Base-by-base conservation (phyloP, 2,888 invertebrate species). In the Scaeva pyrastri region DNA sequence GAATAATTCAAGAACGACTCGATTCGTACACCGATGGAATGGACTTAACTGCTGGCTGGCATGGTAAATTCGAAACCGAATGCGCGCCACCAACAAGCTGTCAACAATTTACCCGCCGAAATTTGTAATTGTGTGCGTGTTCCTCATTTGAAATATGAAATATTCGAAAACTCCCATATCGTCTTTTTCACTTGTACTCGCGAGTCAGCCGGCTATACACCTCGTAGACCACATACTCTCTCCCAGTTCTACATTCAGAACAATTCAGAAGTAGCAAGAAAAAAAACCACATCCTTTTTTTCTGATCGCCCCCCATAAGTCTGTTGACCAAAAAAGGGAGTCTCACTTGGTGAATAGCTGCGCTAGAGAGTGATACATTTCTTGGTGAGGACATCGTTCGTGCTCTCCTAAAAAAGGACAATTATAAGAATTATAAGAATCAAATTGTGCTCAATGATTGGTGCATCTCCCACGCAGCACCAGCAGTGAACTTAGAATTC, bases 21-120 rank as follows among this genome's bases (percentile, higher is more conserved):
- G n/a, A n/a, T n/a, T n/a, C n/a, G n/a, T n/a, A 50, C 72, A 81
- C 23, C 62, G 50, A 52, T 64, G 43, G 45, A n/a, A n/a, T n/a
- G n/a, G n/a, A n/a, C n/a, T n/a, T n/a, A n/a, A n/a, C n/a, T n/a
- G n/a, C n/a, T n/a, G n/a, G 45, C 21, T 43, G 60, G 45, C 70
- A 56, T 36, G 58, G 31, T 11, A 58, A 50, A n/a, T 2, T 19
- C 52, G 23, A 48, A 23, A 48, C 6, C 14, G 7, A 71, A 56
- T 71, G 75, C 71, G 84, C 74, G 43, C 55, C 31, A 48, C 48
- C 50, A 43, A 12, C 55, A 79, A 85, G 86, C 82, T 88, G 88
- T 83, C 88, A 88, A 71, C 79, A 68, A 72, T 79, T 88, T 88
- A 66, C 78, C 83, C 88, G 86, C 88, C 82, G 82, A 86, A 85